Evolutionary conservation across 30 jellyfish, hydroid and myxozoan species (phyloP), one percentile per base, ranked within the genome.

Genomic region (Aurelia aurita complex sp. Pacific): DNA sequence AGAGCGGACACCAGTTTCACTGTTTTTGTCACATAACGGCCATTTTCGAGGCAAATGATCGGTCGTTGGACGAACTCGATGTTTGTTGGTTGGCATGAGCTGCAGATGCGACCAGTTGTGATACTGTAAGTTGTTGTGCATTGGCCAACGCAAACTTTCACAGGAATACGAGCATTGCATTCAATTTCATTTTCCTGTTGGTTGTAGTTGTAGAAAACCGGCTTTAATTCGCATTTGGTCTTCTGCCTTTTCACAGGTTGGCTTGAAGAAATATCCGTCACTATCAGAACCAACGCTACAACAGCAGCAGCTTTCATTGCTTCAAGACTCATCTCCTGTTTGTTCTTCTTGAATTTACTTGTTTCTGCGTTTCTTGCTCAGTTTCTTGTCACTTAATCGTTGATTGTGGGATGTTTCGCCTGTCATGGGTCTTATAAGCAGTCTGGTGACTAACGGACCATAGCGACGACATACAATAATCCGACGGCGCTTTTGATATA

Each of bases 131-230:
- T 32, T 12, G 81, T 33, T 13, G 36, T 15, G 81, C 81, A 71
- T 32, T 71, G 81, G 42, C 81, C 81, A 8, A 57, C 18, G 36
- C 81, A 71, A 11, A 68, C 81, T 29, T 34, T 43, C 66, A 71
- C 54, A 46, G 67, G 81, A 12, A 71, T 53, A 0, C 64, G 64
- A 71, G 81, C 81, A 10, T 17, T 53, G 36, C 81, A 71, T 42
- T 71, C 36, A 29, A 13, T 11, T 0, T 19, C 81, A 60, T 29
- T 60, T 71, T 71, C 66, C 9, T 10, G 10, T 13, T 11, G 40
- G 43, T 42, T 46, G 36, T 71, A 71, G 65, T 71, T 53, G 81
- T 71, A 71, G 36, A 17, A 17, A 53, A 43, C 66, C 10, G 54
- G 17, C 38, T 17, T 34, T 5, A 71, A 11, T 8, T 71, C 81